A percentile compares a stretch with the other conserved stretches of the same genome.
Conservation (phyloP, 2,888 invertebrate genomes). For the Chalcis sispes region DNA sequence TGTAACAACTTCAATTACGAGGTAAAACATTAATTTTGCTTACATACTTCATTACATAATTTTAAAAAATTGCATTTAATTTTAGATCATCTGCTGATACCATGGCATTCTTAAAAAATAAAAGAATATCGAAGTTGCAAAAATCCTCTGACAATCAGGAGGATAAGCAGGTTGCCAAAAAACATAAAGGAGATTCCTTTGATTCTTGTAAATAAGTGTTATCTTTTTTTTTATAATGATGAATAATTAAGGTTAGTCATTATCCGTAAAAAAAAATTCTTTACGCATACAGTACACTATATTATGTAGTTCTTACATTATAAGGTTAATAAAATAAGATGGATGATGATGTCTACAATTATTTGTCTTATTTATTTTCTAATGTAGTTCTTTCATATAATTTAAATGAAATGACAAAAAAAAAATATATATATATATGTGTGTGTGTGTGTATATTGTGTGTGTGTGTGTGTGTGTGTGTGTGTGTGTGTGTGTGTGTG, state of each 20-base stretch:
- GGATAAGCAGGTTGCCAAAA: constrained; percentile 67
- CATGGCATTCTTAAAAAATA: constrained; percentile 69
- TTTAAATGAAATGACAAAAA: too few relatives aligned
- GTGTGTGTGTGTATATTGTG: too few relatives aligned
- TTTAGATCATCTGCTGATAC: constrained; percentile 68
- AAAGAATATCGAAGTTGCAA: constrained; percentile 69
- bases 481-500: too few relatives aligned
- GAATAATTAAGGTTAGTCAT: constrained; percentile 61
- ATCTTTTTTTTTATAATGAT: constrained; percentile 64
- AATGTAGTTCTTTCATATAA: not conserved
- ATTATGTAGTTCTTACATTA: constrained; percentile 74
- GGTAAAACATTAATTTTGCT: constrained; percentile 5
- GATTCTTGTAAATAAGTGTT: constrained; percentile 75
- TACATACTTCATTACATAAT: not conserved
- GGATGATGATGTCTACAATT: constrained; percentile 49
- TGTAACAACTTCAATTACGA: constrained; percentile 17
- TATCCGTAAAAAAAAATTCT: constrained; percentile 62
- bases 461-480: too few relatives aligned
- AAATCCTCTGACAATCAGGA: constrained; percentile 68
- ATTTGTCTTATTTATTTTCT: constrained; percentile 7
- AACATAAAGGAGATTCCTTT: constrained; percentile 70
- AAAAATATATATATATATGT: too few relatives aligned
- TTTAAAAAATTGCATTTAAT: not conserved
- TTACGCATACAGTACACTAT: constrained; percentile 72
- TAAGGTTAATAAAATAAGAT: constrained; percentile 71